Evolutionary conservation across 1,140 invertebrate species (phyloP), one percentile per base, ranked within the genome.

Genomic region (Leguminivora glycinivorella): DNA sequence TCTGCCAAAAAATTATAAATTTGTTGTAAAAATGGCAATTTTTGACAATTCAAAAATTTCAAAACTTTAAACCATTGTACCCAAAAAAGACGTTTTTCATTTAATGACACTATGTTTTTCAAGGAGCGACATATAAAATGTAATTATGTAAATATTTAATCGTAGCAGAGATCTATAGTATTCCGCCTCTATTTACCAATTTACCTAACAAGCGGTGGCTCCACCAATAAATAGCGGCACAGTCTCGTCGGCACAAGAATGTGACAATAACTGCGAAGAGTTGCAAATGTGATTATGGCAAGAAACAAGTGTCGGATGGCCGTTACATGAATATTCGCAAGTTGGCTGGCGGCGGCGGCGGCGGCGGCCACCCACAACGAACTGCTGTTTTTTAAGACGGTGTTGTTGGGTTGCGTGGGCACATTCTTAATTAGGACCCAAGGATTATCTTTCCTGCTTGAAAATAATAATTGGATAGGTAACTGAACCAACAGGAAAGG

Each of bases 321-420:
- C 58, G 58, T 63, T 63, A 63, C 58, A 63, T 63, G 29, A 63
- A 63, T 63, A 63, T 63, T 63, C 58, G 58, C 6, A 17, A 67
- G 19, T 9, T 29, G 19, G 66, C 38, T 67, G 38, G 66, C 31
- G 17, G n/a, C n/a, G n/a, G n/a, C n/a, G n/a, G n/a, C n/a, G n/a
- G n/a, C 31, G 6, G 19, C 9, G 17, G 22, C 38, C 63, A 34
- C 38, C 17, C 66, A 34, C 14, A 22, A 22, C 58, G 66, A 10
- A 34, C 63, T 17, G 34, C 26, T 19, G 17, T 22, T 19, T 26
- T 67, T 67, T 10, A 70, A 58, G 22, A 43, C 52, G 22, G 47
- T 70, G 63, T 70, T 66, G n/a, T 19, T 31, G 58, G 58, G 58
- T 63, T 63, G 58, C 25, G 58, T 29, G n/a, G 58, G 26, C n/a